Conservation (phyloP, 1,140 invertebrate genomes). For the Drosophila aff. region DNA sequence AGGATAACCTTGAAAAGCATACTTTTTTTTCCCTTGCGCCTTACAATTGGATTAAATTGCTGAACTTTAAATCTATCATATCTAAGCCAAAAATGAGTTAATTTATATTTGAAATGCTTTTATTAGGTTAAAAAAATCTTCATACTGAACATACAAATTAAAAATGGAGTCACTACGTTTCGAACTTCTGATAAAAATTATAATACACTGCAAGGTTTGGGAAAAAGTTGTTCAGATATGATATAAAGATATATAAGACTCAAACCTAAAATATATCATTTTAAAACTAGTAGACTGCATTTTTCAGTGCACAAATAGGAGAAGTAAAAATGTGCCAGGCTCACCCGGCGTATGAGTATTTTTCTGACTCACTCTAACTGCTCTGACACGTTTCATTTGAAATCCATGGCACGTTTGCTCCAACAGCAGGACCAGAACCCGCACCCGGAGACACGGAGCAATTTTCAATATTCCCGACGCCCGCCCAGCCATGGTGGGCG, state of each 20-base stretch:
- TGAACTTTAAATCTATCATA: no score
- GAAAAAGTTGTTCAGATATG: no score
- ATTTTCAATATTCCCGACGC: conserved; percentile 74
- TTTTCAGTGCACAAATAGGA: conserved; percentile 28
- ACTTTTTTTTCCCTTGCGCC: no score
- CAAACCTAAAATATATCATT: not conserved
- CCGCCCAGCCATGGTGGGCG: conserved; percentile 36
- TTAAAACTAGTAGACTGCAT: not conserved
- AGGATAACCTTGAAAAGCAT: not conserved
- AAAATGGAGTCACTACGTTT: no score
- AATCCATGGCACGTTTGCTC: conserved; percentile 76
- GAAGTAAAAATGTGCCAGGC: conserved; percentile 70
- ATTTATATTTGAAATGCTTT: no score
- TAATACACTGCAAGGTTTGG: not conserved
- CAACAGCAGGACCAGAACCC: conserved; percentile 38
- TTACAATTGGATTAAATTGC: no score
- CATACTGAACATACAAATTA: no score
- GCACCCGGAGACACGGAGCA: conserved; percentile 52
- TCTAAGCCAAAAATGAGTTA: no score
- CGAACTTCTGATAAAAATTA: not conserved
- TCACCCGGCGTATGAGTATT: conserved; percentile 76
- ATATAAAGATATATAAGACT: no score
- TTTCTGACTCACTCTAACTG: conserved; percentile 47
- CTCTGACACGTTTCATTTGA: conserved; percentile 76
- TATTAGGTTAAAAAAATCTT: no score